Percentiles rank a stretch among this genome's conserved stretches.
phyloP scores from a whole-genome alignment of 2,113 vertebrate genomes.

The Zosterops pallidus region DNA sequence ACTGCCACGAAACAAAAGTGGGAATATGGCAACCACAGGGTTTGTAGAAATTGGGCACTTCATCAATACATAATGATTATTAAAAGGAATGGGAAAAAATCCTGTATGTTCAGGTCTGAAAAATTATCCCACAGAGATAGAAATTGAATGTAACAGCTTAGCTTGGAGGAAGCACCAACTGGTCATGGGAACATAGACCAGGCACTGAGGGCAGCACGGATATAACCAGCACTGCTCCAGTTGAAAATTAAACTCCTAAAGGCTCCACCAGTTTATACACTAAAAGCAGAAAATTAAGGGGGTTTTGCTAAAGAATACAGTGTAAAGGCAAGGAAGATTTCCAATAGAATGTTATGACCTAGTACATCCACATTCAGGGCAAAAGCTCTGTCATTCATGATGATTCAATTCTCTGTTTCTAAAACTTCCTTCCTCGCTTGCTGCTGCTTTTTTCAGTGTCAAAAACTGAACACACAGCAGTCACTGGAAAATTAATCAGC shows the following conservation, averaged over 20 bases:
- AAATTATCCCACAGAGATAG: background rate
- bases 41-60: background rate
- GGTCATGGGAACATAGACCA: background rate
- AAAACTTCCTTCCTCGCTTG: background rate
- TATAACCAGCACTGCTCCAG: background rate
- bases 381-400: background rate
- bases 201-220: background rate
- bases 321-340: background rate
- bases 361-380: background rate
- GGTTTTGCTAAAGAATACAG: background rate
- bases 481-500: conserved; percentile 2
- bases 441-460: background rate
- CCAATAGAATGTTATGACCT: background rate
- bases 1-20: rapidly evolving
- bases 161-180: background rate
- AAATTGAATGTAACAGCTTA: background rate
- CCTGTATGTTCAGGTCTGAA: rapidly evolving
- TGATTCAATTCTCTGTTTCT: background rate
- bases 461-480: background rate
- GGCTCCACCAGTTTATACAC: background rate
- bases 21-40: background rate
- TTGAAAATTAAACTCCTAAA: background rate
- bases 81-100: background rate
- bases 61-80: rapidly evolving
- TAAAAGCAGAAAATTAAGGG: background rate